Evolutionary conservation across 2,113 vertebrate species (phyloP).

Genomic region (Sapajus apella): DNA sequence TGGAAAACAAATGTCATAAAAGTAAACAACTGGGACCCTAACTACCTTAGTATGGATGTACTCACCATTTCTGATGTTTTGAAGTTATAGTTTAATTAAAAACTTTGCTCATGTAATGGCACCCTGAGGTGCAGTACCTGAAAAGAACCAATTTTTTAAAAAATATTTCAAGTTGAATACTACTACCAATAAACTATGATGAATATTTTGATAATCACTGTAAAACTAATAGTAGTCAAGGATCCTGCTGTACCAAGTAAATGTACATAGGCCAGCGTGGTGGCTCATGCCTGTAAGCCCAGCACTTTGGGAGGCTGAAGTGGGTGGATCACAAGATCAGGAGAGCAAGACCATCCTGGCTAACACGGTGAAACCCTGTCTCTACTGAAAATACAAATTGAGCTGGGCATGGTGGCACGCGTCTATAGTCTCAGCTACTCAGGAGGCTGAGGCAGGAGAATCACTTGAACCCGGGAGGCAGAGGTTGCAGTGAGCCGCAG

Average conservation of each 20-base stretch:
- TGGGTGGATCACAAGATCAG: too few relatives aligned
- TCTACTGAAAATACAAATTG: too few relatives aligned
- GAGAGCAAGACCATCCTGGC: too few relatives aligned
- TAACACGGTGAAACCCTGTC: too few relatives aligned
- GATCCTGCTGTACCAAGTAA: neutral
- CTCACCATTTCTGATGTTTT: constrained; percentile 22
- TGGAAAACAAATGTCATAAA: neutral
- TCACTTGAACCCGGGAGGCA: too few relatives aligned
- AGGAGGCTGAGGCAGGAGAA: too few relatives aligned
- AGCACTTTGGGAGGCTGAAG: too few relatives aligned
- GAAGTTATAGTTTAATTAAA: constrained; percentile 28
- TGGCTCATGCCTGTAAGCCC: too few relatives aligned
- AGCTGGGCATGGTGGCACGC: too few relatives aligned
- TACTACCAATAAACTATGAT: neutral
- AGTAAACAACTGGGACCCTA: neutral
- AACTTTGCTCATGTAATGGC: neutral
- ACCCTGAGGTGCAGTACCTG: neutral
- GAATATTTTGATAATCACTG: neutral
- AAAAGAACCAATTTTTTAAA: neutral
- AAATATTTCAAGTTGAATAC: neutral
- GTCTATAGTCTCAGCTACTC: too few relatives aligned
- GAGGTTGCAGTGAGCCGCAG: too few relatives aligned
- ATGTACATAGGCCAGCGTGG: too few relatives aligned
- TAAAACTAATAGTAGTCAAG: constrained; percentile 6
- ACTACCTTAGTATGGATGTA: neutral